Conservation (phyloP, 2,888 invertebrate genomes). For the Dryomyza anilis region DNA sequence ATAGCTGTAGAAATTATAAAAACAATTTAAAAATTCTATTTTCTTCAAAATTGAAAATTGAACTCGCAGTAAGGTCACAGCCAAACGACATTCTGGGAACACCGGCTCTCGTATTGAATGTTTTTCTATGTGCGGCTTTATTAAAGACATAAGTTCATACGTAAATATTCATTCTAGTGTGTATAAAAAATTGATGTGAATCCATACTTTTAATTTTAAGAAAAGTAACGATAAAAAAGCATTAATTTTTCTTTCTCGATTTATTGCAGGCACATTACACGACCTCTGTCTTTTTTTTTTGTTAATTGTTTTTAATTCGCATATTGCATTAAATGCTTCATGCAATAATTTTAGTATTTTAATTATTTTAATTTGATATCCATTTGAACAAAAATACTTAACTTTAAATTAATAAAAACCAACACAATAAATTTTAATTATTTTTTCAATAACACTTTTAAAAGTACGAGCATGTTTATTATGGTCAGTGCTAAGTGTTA, state of each 20-base stretch:
- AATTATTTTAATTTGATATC: too few species aligned
- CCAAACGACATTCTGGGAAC: conserved; percentile 26
- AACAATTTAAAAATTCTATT: neutral
- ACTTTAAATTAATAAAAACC: too few species aligned
- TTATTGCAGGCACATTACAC: conserved; percentile 4
- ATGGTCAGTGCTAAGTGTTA: too few species aligned
- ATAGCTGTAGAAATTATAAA: conserved; percentile 9
- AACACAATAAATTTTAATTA: too few species aligned
- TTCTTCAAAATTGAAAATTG: conserved; percentile 3
- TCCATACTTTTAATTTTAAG: conserved; percentile 21
- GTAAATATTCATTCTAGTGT: conserved; percentile 25
- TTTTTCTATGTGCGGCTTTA: conserved; percentile 23
- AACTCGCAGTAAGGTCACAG: conserved; percentile 25
- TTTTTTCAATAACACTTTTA: too few species aligned
- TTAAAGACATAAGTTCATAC: conserved; percentile 19
- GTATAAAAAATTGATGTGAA: conserved; percentile 27
- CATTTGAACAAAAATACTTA: too few species aligned
- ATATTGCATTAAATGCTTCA: too few species aligned
- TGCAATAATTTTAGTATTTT: too few species aligned
- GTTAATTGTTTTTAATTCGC: neutral
- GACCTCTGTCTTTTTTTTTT: conserved; percentile 5
- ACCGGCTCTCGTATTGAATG: conserved; percentile 19
- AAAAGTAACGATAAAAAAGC: conserved; percentile 18
- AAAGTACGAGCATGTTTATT: too few species aligned
- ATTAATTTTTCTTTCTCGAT: conserved; percentile 19